phyloP scores from a whole-genome alignment of 2,113 vertebrate genomes.

The Elachura formosa region DNA sequence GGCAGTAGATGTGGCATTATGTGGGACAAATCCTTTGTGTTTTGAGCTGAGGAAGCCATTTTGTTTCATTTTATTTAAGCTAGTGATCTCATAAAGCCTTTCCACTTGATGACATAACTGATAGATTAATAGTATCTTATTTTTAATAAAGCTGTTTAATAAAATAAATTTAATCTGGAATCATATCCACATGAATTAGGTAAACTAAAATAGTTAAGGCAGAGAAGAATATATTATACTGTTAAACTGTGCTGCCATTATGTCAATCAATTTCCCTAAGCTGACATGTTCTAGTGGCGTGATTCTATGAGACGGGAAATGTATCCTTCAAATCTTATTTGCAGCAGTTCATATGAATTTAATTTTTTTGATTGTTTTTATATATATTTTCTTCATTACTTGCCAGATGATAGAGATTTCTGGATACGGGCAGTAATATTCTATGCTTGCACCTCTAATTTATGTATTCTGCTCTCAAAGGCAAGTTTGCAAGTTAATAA shows the following conservation, averaged over 20 bases:
- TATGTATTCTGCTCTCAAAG: not conserved
- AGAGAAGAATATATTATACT: not conserved
- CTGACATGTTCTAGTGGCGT: not conserved
- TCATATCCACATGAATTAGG: not conserved
- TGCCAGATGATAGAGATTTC: not conserved
- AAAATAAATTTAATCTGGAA: not conserved
- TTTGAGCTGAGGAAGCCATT: not conserved
- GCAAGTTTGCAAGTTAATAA: not conserved
- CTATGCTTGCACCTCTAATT: not conserved
- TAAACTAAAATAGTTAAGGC: not conserved
- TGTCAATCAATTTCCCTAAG: not conserved
- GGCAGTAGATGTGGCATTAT: not conserved
- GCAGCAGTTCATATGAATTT: not conserved
- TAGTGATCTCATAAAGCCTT: not conserved
- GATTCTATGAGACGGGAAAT: not conserved
- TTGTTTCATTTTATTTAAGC: not conserved
- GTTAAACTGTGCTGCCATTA: not conserved
- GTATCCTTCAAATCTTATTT: not conserved
- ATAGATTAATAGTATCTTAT: not conserved
- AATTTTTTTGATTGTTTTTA: not conserved
- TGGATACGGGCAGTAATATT: not conserved
- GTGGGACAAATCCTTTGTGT: not conserved
- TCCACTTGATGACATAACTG: not conserved
- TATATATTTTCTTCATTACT: not conserved
- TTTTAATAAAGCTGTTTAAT: not conserved